These are phyloP conservation scores for Caenorhabditis sp. DNA, from an alignment of 2,888 invertebrate species.

Conservation along the genomic window DNA sequence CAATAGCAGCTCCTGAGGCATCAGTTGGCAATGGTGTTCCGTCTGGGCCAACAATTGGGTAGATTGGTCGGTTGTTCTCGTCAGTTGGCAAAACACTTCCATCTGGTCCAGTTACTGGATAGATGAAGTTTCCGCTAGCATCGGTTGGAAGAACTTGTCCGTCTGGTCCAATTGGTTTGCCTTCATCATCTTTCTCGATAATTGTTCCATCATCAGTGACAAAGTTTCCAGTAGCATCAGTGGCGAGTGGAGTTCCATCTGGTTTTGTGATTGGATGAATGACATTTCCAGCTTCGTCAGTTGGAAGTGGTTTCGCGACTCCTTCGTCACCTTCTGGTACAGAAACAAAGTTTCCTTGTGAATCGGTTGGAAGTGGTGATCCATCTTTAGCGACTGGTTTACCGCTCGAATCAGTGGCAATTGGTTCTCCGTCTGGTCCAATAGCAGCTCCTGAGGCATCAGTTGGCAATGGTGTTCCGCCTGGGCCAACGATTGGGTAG, in stretches of 20 bases:
- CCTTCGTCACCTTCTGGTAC: slow-evolving; percentile 43
- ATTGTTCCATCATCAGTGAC: slow-evolving; percentile 32
- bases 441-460: slow-evolving; percentile 28
- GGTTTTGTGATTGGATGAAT: slow-evolving; percentile 31
- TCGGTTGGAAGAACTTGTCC: slow-evolving; percentile 46
- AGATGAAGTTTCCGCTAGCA: slow-evolving; percentile 40
- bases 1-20: slow-evolving; percentile 17
- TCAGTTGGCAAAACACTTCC: slow-evolving; percentile 20
- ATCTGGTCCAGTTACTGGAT: slow-evolving; percentile 38
- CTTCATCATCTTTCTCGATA: slow-evolving; percentile 39
- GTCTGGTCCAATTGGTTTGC: slow-evolving; percentile 37
- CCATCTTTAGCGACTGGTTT: slow-evolving; percentile 32
- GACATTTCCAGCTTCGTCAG: slow-evolving; percentile 32
- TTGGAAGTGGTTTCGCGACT: slow-evolving; percentile 44
- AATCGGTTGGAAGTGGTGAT: slow-evolving; percentile 55
- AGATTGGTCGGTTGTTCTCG: slow-evolving; percentile 17
- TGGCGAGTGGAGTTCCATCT: slow-evolving; percentile 35
- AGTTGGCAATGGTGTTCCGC: slow-evolving; percentile 25
- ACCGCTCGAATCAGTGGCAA: slow-evolving; percentile 29
- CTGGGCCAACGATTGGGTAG: slow-evolving; percentile 29
- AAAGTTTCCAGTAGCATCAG: slow-evolving; percentile 35
- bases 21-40: slow-evolving; percentile 34
- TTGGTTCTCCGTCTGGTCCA: slow-evolving; percentile 36
- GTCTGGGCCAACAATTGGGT: slow-evolving; percentile 30
- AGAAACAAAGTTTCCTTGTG: slow-evolving; percentile 37